These are phyloP conservation scores for Eristalis tenax DNA, from an alignment of 2,888 invertebrate species.

Conservation along the genomic window DNA sequence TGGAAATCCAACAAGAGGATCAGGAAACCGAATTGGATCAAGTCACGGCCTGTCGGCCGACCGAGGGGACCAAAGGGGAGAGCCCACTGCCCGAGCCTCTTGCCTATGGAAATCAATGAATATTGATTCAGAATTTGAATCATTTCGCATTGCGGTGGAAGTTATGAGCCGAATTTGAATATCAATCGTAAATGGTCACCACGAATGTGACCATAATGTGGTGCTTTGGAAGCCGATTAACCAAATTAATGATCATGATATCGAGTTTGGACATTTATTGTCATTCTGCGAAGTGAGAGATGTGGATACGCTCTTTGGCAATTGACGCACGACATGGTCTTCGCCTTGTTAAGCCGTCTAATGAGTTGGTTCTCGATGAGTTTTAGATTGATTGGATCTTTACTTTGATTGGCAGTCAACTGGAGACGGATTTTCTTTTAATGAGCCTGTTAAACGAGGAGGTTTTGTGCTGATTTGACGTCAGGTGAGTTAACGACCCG, in stretches of 20 bases:
- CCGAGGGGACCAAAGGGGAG: background rate
- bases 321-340: constrained; percentile 17
- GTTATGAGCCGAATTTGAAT: constrained; percentile 5
- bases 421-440: background rate
- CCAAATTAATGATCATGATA: constrained; percentile 23
- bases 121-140: constrained; percentile 18
- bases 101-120: background rate
- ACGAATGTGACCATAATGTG: constrained; percentile 16
- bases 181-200: constrained; percentile 15
- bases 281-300: background rate
- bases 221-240: constrained; percentile 25
- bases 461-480: background rate
- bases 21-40: constrained; percentile 20
- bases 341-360: background rate
- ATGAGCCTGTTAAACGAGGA: background rate
- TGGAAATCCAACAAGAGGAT: background rate
- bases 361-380: background rate
- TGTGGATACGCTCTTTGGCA: background rate
- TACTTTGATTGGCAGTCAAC: constrained; percentile 7
- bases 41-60: background rate
- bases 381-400: constrained; percentile 18
- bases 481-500: background rate
- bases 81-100: background rate
- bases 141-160: background rate
- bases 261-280: constrained; percentile 25